Conservation (phyloP, 2,797 vertebrate species). For the Brotula barbata region DNA sequence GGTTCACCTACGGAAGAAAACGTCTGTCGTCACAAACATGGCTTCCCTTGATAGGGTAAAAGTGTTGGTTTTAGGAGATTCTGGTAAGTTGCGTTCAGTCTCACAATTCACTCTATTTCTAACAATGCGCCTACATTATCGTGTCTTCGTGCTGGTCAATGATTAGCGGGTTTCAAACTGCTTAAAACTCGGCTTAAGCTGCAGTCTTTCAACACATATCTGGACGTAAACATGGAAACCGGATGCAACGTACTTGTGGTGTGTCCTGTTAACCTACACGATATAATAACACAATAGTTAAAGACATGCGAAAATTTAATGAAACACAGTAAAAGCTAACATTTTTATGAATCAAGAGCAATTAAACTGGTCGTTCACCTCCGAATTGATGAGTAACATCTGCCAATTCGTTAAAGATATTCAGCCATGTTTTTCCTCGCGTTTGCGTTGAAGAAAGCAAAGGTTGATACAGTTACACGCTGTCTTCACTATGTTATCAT, state of each 20-base stretch:
- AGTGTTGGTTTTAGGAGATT: conserved; percentile 95
- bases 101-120: rapidly evolving
- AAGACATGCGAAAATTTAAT: too few species aligned
- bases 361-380: too few species aligned
- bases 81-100: conserved; percentile 77
- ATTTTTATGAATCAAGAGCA: neutral
- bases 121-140: rapidly evolving
- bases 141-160: neutral
- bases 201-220: too few species aligned
- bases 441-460: neutral
- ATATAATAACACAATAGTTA: too few species aligned
- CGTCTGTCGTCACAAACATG: conserved; percentile 62
- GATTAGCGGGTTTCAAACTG: too few species aligned
- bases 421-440: neutral
- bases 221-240: neutral
- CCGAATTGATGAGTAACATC: neutral
- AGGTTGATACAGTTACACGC: neutral
- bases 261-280: neutral
- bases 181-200: neutral
- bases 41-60: conserved; percentile 94
- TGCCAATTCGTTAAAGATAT: neutral
- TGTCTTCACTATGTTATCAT: neutral
- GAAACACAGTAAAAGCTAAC: neutral
- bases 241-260: neutral
- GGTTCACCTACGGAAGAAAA: too few species aligned